Evolutionary conservation across 2,797 vertebrate species (phyloP).

Genomic region (Paramormyrops hopkinsi): DNA sequence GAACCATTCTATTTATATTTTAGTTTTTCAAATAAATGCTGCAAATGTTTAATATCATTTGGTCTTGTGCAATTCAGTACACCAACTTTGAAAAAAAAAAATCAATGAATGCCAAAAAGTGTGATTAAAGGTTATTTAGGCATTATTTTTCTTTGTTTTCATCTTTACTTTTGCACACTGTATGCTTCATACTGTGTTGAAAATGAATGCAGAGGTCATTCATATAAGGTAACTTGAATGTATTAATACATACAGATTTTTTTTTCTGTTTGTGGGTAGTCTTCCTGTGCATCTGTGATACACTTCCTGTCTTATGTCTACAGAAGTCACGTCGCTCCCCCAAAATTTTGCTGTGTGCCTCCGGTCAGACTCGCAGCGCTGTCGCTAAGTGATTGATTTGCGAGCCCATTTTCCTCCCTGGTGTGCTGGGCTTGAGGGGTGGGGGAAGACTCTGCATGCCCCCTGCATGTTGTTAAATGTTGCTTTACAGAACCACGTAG

Average conservation of each 20-base stretch:
- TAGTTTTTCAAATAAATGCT: background rate
- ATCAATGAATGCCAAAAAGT: background rate
- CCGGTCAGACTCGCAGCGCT: background rate
- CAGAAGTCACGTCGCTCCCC: constrained; percentile 12
- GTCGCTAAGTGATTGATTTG: constrained; percentile 18
- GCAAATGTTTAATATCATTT: background rate
- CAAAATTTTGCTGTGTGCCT: background rate
- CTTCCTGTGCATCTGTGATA: constrained; percentile 33
- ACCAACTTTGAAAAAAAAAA: background rate
- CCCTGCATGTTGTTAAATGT: background rate
- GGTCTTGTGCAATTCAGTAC: background rate
- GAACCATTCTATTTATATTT: background rate
- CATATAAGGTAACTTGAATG: background rate
- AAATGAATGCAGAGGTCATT: constrained; percentile 10
- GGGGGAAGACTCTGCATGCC: background rate
- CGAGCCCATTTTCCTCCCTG: background rate
- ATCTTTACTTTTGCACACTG: background rate
- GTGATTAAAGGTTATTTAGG: background rate
- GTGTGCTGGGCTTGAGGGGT: background rate
- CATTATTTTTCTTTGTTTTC: background rate
- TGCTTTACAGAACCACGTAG: background rate
- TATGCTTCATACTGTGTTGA: background rate
- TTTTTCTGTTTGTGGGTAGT: constrained; percentile 24
- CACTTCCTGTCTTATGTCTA: constrained; percentile 26
- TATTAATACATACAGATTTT: constrained; percentile 14